These are phyloP conservation scores for Meteorus sp. DNA, from an alignment of 1,140 invertebrate species.

Conservation along the genomic window DNA sequence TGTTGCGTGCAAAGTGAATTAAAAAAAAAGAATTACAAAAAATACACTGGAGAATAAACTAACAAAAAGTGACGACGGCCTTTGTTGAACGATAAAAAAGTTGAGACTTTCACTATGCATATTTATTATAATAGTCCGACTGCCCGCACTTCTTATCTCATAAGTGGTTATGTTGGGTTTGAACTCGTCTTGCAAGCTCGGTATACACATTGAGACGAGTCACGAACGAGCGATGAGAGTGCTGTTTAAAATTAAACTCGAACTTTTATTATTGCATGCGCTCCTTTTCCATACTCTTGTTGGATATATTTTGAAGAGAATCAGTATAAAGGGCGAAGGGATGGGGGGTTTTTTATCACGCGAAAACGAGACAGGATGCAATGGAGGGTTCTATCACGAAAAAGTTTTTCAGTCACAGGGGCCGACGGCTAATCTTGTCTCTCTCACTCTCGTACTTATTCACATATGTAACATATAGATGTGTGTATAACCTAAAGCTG, in stretches of 20 bases:
- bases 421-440: no score
- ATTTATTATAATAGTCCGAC: no score
- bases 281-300: neutral
- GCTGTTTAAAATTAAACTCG: slow-evolving; percentile 17
- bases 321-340: neutral
- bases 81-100: no score
- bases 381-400: neutral
- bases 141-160: neutral
- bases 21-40: no score
- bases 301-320: no score
- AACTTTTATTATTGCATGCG: slow-evolving; percentile 21
- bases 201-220: neutral
- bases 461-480: neutral
- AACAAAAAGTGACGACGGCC: no score
- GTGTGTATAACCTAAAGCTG: neutral
- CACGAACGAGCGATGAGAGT: slow-evolving; percentile 5
- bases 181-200: neutral
- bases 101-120: no score
- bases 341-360: slow-evolving; percentile 13
- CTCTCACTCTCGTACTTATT: no score
- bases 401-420: neutral
- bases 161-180: slow-evolving; percentile 1
- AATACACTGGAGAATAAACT: no score
- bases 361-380: slow-evolving; percentile 14
- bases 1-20: no score